Percentiles rank a stretch among this genome's conserved stretches.
These are phyloP conservation scores for Neodiprion fabricii DNA, from an alignment of 1,140 invertebrate genomes.

Conservation along the genomic window DNA sequence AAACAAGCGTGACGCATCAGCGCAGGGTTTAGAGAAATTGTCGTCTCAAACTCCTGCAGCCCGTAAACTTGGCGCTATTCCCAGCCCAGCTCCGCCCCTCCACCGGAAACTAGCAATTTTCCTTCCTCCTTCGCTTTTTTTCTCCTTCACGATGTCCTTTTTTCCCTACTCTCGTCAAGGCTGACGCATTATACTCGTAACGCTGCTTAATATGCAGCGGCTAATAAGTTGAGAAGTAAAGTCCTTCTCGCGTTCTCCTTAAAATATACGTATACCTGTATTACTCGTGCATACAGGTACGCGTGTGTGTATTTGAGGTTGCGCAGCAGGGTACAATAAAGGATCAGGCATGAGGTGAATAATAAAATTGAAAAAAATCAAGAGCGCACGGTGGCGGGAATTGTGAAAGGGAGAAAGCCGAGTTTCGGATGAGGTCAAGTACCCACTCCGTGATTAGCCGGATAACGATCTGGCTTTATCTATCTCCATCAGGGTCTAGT, in stretches of 20 bases:
- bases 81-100: neutral
- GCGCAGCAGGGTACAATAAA: too few relatives aligned
- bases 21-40: neutral
- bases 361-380: too few relatives aligned
- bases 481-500: neutral
- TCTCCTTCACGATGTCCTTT: neutral
- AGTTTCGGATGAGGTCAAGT: neutral
- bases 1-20: constrained; percentile 5
- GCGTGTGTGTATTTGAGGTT: too few relatives aligned
- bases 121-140: neutral
- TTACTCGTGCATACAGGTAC: too few relatives aligned
- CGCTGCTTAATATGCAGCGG: too few relatives aligned
- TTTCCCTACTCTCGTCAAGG: neutral
- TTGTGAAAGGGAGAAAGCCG: too few relatives aligned
- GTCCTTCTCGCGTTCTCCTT: too few relatives aligned
- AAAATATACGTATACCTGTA: too few relatives aligned
- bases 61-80: constrained; percentile 2
- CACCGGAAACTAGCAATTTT: neutral
- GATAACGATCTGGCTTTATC: neutral
- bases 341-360: too few relatives aligned
- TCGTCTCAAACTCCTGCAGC: neutral
- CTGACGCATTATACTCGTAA: neutral
- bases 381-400: too few relatives aligned
- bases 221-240: too few relatives aligned
- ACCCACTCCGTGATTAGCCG: neutral